Conservation (phyloP, 2,888 invertebrate genomes). For the Orthosia gothica region DNA sequence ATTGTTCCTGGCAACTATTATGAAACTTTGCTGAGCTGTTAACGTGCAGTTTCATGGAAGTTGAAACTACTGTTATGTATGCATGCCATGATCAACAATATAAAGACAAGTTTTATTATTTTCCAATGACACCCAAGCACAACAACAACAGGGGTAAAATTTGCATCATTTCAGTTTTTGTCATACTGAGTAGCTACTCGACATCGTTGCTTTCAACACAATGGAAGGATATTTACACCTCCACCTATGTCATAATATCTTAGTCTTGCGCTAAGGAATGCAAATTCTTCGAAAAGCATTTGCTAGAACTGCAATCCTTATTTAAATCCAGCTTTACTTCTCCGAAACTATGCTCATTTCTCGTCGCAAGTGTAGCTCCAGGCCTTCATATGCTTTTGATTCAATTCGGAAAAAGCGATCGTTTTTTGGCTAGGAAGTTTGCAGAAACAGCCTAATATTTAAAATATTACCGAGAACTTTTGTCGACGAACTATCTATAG, state of each 20-base stretch:
- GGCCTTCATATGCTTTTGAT: neutral
- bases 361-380: neutral
- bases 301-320: slow-evolving; percentile 65
- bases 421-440: neutral
- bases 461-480: neutral
- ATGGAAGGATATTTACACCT: slow-evolving; percentile 13
- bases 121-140: neutral
- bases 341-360: slow-evolving; percentile 3
- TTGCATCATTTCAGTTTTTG: neutral
- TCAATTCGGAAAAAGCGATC: neutral
- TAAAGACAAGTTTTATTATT: neutral
- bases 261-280: slow-evolving; percentile 65
- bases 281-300: slow-evolving; percentile 69
- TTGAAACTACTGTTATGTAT: too few relatives aligned
- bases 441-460: neutral
- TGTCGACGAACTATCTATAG: too few relatives aligned
- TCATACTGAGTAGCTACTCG: neutral
- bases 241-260: slow-evolving; percentile 57
- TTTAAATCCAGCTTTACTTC: slow-evolving; percentile 55
- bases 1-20: too few relatives aligned
- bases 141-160: neutral
- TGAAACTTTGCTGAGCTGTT: too few relatives aligned
- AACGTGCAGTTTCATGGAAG: too few relatives aligned
- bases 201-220: slow-evolving; percentile 30
- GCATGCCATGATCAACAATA: neutral